These are phyloP conservation scores for Dolichopus griseipennis DNA, from an alignment of 2,888 invertebrate genomes.

Conservation along the genomic window DNA sequence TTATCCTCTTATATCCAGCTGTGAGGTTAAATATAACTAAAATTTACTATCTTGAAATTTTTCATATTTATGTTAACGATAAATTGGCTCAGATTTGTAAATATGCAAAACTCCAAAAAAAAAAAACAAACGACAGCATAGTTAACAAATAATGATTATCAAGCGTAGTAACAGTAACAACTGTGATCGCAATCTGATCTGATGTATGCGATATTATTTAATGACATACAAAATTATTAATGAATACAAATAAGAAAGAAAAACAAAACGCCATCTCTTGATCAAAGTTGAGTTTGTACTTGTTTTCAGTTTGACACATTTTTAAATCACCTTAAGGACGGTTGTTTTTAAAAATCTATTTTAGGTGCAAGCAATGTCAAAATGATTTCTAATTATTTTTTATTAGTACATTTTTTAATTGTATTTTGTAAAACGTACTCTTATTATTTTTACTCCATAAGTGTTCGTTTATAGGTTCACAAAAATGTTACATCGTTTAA, in stretches of 20 bases:
- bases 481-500: no score
- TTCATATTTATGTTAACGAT: conserved; percentile 10
- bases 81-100: conserved; percentile 13
- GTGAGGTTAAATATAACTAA: conserved; percentile 14
- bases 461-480: no score
- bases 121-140: not conserved
- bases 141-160: no score
- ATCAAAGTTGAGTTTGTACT: no score
- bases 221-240: not conserved
- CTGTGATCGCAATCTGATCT: not conserved
- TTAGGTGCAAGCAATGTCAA: no score
- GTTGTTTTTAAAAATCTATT: no score
- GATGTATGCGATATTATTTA: not conserved
- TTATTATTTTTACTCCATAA: no score
- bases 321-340: no score
- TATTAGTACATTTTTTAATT: no score
- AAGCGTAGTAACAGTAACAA: not conserved
- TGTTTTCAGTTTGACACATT: no score
- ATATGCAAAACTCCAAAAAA: not conserved
- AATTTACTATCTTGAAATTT: conserved; percentile 16
- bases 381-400: no score
- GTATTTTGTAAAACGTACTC: no score
- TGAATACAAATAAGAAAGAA: not conserved
- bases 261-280: not conserved
- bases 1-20: conserved; percentile 14